phyloP scores from a whole-genome alignment of 2,113 vertebrate genomes.

The Serilophus lunatus region DNA sequence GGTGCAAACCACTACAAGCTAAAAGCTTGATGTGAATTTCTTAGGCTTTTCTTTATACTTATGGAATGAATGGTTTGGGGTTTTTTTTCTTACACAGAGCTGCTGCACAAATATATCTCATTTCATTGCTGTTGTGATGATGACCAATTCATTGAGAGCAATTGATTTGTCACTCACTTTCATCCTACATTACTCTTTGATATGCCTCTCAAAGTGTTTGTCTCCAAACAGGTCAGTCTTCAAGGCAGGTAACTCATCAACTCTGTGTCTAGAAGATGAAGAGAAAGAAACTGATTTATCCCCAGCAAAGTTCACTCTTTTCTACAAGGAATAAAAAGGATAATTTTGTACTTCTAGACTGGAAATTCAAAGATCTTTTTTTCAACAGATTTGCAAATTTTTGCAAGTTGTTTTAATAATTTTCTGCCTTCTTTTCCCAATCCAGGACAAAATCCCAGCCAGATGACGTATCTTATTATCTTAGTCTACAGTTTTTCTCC shows the following conservation, averaged over 20 bases:
- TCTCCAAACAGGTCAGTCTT: not conserved
- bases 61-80: not conserved
- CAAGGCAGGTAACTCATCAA: not conserved
- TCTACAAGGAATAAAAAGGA: not conserved
- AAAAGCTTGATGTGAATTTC: not conserved
- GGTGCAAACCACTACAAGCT: not conserved
- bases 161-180: not conserved
- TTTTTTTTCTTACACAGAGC: not conserved
- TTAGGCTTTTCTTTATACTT: not conserved
- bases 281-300: not conserved
- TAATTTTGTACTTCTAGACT: not conserved
- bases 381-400: not conserved
- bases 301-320: not conserved
- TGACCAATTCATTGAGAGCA: not conserved
- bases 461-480: not conserved
- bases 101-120: not conserved
- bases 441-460: not conserved
- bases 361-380: not conserved
- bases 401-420: not conserved
- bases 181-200: not conserved
- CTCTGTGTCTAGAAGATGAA: not conserved
- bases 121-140: not conserved
- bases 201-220: not conserved
- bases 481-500: not conserved
- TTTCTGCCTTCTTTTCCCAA: not conserved